Base-by-base conservation (phyloP, 2,888 invertebrate species). In the Folsomia manolachei region DNA sequence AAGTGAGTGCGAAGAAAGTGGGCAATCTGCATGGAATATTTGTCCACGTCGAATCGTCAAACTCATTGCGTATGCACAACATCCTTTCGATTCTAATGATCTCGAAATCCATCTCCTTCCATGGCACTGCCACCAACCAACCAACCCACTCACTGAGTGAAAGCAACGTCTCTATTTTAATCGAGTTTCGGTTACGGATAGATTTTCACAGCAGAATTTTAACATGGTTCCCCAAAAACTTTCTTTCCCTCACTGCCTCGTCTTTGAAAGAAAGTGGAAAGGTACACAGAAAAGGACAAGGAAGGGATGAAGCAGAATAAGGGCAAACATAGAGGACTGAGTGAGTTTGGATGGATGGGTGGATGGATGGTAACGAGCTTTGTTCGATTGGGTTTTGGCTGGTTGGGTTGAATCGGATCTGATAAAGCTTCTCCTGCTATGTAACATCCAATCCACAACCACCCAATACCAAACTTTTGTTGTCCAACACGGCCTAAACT, bases 141-240 rank as follows among this genome's bases (percentile, higher is more conserved):
- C n/a, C n/a, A n/a, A n/a, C 39, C 14, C 39, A 9, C 39, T 39
- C 39, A 9, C 39, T 39, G 7, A 9, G 4, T 39, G 39, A 14
- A 9, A 39, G 14, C 39, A 39, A 14, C 56, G 56, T 56, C 56
- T 21, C 56, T 19, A 1, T 66, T 66, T 66, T 66, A 66, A 66
- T 66, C 65, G 65, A 66, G 64, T 64, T 64, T 64, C 27, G 64
- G 64, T 64, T 64, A 64, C 64, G 64, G 27, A 64, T 64, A 14
- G 39, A 39, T 39, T 39, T 39, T 39, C 39, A 39, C 39, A 39
- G 39, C 39, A 39, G 39, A 39, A 39, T 39, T 39, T 39, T 39
- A 39, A 39, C 39, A 14, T 18, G 56, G 7, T 56, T 7, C 19
- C 19, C 4, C n/a, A 56, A 7, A 18, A 56, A 56, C 56, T 56